Evolutionary conservation across 2,113 vertebrate species (phyloP).

Genomic region (Dasyprocta punctata): DNA sequence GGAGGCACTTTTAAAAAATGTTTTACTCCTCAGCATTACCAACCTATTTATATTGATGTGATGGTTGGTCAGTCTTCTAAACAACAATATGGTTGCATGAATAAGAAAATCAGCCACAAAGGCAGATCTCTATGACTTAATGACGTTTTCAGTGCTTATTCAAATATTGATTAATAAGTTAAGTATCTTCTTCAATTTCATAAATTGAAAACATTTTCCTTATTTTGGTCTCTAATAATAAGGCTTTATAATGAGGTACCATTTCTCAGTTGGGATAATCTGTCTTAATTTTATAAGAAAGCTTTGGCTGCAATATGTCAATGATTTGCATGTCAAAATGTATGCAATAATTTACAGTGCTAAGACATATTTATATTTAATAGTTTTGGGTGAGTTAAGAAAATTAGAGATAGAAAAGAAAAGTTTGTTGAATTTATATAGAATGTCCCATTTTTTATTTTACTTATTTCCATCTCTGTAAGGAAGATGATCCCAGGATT

Average conservation of each 20-base stretch:
- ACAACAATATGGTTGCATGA: background rate
- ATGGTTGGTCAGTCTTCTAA: background rate
- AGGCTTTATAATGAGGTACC: background rate
- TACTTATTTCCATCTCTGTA: background rate
- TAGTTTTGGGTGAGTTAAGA: background rate
- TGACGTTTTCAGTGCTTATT: background rate
- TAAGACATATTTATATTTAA: constrained; percentile 2
- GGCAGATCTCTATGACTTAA: background rate
- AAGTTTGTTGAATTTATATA: background rate
- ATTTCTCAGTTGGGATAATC: background rate
- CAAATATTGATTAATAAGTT: background rate
- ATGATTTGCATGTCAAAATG: background rate
- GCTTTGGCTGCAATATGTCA: background rate
- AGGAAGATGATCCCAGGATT: background rate
- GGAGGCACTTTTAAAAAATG: background rate
- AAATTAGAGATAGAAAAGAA: background rate
- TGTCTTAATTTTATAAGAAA: background rate
- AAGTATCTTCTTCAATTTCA: background rate
- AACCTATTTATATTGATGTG: background rate
- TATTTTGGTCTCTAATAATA: background rate
- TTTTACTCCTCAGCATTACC: background rate
- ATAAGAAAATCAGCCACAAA: background rate
- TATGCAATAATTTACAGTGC: background rate
- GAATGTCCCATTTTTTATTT: background rate
- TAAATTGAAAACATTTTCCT: background rate